These are phyloP conservation scores for Sebastiscus albofasciatus DNA, from an alignment of 2,797 vertebrate species.

Conservation along the genomic window DNA sequence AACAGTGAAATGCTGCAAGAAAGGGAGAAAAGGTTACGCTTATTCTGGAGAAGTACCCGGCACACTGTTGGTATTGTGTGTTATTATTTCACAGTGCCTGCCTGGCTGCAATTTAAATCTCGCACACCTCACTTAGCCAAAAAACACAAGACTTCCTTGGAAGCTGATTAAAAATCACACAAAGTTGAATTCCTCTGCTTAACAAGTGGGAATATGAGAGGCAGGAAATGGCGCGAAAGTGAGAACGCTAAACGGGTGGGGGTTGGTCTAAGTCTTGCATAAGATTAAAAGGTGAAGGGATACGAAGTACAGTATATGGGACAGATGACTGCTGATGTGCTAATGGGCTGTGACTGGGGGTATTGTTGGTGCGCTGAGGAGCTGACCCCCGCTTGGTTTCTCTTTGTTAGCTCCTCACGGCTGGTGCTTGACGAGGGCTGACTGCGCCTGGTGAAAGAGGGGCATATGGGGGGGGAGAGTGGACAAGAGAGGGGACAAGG, in stretches of 20 bases:
- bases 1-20: neutral
- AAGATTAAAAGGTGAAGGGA: slow-evolving; percentile 37
- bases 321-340: slow-evolving; percentile 61
- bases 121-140: slow-evolving; percentile 25
- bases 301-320: slow-evolving; percentile 54
- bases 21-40: neutral
- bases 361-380: slow-evolving; percentile 56
- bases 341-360: slow-evolving; percentile 68
- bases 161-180: slow-evolving; percentile 32
- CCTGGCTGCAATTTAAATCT: slow-evolving; percentile 41
- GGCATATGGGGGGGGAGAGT: neutral
- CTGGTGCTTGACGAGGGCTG: slow-evolving; percentile 40
- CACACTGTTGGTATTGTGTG: neutral
- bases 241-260: slow-evolving; percentile 14
- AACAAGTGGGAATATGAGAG: slow-evolving; percentile 31
- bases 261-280: slow-evolving; percentile 24
- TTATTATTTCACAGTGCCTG: slow-evolving; percentile 19
- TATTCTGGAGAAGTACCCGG: slow-evolving; percentile 14
- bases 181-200: slow-evolving; percentile 8
- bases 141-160: slow-evolving; percentile 45
- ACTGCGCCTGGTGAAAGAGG: slow-evolving; percentile 41
- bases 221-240: slow-evolving; percentile 63
- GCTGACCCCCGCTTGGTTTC: slow-evolving; percentile 53
- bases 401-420: slow-evolving; percentile 61
- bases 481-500: slow-evolving; percentile 38